phyloP scores from a whole-genome alignment of 2,888 invertebrate species.

The Oxystoma pomonae region DNA sequence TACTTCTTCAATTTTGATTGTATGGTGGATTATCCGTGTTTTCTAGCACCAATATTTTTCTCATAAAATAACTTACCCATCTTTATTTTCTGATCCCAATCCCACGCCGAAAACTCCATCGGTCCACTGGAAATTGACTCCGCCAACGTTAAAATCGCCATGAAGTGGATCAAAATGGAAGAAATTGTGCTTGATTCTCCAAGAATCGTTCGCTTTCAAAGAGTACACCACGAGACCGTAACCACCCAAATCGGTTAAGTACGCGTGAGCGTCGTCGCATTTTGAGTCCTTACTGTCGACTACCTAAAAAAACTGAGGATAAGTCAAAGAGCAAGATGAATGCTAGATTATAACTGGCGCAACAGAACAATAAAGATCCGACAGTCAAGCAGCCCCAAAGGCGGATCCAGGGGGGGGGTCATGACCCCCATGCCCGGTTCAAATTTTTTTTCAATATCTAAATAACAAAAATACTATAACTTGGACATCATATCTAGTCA shows the following conservation, averaged over 20 bases:
- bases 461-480: no score
- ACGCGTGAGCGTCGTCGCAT: conserved; percentile 73
- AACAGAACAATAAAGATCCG: no score
- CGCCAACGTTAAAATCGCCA: conserved; percentile 72
- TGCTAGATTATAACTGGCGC: no score
- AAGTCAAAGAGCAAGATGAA: no score
- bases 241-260: conserved; percentile 71
- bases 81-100: conserved; percentile 46
- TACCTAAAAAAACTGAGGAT: conserved; percentile 56
- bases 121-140: conserved; percentile 81
- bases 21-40: no score
- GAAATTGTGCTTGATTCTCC: conserved; percentile 76
- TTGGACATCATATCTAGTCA: no score
- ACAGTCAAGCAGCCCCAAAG: no score
- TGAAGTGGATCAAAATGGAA: conserved; percentile 79
- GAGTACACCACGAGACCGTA: conserved; percentile 77
- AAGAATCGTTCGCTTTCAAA: conserved; percentile 67
- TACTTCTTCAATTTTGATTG: no score
- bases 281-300: conserved; percentile 66
- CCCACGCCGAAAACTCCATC: conserved; percentile 78
- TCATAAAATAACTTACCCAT: conserved; percentile 27
- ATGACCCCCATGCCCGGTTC: no score
- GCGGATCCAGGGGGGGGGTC: no score
- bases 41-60: no score
- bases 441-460: no score